Conservation (phyloP, 2,797 vertebrate genomes). For the Semotilus atromaculatus region DNA sequence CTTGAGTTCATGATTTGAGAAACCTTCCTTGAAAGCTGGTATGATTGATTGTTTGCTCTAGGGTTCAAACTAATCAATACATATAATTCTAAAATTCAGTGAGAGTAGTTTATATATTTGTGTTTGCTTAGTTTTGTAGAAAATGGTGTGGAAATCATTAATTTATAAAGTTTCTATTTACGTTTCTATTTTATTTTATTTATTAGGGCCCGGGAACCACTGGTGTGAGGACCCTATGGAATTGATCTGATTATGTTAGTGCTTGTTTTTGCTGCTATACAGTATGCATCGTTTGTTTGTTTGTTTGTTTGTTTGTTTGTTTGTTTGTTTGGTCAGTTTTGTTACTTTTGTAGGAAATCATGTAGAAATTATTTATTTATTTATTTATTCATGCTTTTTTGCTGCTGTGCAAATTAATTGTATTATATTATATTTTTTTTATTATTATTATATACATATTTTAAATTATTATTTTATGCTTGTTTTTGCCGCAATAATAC, state of each 20-base stretch:
- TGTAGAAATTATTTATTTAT: neutral
- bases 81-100: neutral
- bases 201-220: neutral
- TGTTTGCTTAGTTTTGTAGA: neutral
- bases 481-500: neutral
- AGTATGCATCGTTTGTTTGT: neutral
- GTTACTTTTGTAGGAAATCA: neutral
- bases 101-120: neutral
- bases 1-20: neutral
- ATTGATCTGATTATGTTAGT: neutral
- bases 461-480: too few species aligned
- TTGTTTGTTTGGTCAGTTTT: neutral
- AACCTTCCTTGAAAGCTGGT: neutral
- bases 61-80: neutral
- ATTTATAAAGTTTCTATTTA: neutral
- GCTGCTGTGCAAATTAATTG: neutral
- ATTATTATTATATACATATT: too few species aligned
- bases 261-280: neutral
- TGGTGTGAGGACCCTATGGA: neutral
- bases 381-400: neutral
- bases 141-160: neutral
- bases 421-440: neutral
- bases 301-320: constrained; percentile 1
- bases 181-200: neutral
- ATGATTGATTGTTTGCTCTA: neutral